These are phyloP conservation scores for Lochmaea capreae DNA, from an alignment of 2,888 invertebrate species.

Conservation along the genomic window DNA sequence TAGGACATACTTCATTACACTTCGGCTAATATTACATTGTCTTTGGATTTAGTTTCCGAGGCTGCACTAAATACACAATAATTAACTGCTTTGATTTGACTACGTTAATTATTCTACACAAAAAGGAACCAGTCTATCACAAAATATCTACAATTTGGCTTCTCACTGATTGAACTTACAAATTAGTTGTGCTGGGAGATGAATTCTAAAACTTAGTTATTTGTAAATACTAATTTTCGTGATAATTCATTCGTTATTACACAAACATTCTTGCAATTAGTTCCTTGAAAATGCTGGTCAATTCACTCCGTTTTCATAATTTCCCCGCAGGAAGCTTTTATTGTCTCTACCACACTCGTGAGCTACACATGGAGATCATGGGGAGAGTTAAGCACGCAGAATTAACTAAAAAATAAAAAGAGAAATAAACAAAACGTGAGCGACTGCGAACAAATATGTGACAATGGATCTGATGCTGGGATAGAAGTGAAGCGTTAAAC, in stretches of 20 bases:
- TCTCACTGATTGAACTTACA: no score
- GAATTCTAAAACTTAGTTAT: not conserved
- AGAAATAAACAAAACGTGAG: not conserved
- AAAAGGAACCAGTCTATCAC: no score
- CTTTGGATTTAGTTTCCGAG: no score
- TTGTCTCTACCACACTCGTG: constrained; percentile 5
- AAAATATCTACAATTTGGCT: no score
- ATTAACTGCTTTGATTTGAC: no score
- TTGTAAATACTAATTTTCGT: not conserved
- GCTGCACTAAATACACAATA: no score
- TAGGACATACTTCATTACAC: no score
- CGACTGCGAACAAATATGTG: not conserved
- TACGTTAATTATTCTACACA: no score
- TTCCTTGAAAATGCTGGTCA: not conserved
- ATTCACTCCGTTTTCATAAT: not conserved
- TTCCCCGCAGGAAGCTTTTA: constrained; percentile 8
- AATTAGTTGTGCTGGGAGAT: no score
- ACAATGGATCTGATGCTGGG: not conserved
- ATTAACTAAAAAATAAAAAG: constrained; percentile 3
- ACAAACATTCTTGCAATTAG: not conserved
- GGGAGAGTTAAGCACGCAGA: constrained; percentile 10
- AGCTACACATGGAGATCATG: constrained; percentile 14
- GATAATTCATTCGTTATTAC: not conserved
- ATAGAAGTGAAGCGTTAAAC: not conserved
- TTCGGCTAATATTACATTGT: no score